These are phyloP conservation scores for Lumbricus terrestris DNA, from an alignment of 2,888 invertebrate species.

Conservation along the genomic window DNA sequence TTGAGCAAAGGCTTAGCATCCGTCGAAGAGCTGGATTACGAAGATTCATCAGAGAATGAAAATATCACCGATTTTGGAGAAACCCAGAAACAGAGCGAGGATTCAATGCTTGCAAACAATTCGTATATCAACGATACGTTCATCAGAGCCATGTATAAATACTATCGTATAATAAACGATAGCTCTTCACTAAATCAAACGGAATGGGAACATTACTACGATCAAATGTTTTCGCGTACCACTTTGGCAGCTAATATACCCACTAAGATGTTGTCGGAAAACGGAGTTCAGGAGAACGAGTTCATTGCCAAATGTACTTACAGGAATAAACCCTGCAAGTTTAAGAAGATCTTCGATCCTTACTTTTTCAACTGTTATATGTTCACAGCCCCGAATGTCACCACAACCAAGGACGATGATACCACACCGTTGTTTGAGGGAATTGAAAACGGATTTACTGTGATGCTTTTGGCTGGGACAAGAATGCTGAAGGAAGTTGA, in stretches of 20 bases:
- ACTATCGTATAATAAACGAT: not conserved
- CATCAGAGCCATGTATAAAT: not conserved
- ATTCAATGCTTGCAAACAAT: not conserved
- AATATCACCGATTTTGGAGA: too few species aligned
- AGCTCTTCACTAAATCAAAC: not conserved
- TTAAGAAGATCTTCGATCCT: not conserved
- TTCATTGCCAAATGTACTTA: not conserved
- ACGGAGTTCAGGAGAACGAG: not conserved
- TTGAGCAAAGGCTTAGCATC: not conserved
- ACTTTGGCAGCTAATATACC: not conserved
- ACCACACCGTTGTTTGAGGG: conserved; percentile 21
- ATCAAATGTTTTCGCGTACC: not conserved
- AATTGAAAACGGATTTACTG: not conserved
- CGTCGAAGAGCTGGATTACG: not conserved
- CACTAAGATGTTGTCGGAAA: not conserved
- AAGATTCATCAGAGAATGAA: not conserved
- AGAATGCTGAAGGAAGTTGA: conserved; percentile 33
- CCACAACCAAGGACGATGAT: not conserved
- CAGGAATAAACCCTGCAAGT: not conserved
- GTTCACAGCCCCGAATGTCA: not conserved
- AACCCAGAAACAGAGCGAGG: too few species aligned
- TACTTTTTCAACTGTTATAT: conserved; percentile 14
- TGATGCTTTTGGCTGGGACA: not conserved
- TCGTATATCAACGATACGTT: not conserved
- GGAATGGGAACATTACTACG: not conserved